Base-by-base conservation (phyloP, 2,797 vertebrate genomes). In the Cetoscarus ocellatus region DNA sequence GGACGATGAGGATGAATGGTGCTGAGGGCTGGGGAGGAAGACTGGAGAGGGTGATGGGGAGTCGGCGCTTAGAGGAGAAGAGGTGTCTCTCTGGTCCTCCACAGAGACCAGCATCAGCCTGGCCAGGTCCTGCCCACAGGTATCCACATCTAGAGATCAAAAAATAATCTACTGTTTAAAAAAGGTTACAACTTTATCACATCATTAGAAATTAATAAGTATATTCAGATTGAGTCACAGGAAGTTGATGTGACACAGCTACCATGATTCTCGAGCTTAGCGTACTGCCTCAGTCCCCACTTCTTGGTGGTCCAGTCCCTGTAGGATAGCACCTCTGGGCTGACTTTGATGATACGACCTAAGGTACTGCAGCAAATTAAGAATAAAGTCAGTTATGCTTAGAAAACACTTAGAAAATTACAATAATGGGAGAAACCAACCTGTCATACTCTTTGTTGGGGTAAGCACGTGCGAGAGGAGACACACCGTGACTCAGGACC, bases 361-460 rank as follows among this genome's bases (percentile, higher is more conserved):
- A 99, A 92, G 79, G 96, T 97, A 87, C 98, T 99, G 88, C 44
- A 75, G 79, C 49, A 82, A 8, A 85, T 3, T 69, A 9, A 36
- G 8, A 13, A 11, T 44, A 6, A 14, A 5, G 12, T 44, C 6
- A 3, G 13, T 44, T 27, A 27, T 27, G 10, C 13, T 12, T 19
- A 1, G 0, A 34, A 51, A 51, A 8, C 12, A 7, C 7, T 9
- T 0, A 7, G 1, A 36, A 2, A 35, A 17, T 48, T 65, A 18
- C 9, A 14, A 9, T 4, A 18, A 18, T 48, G 19, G 1, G 27
- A 44, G 17, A 68, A 48, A 77, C 88, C 82, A 90, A 99, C 98
- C 97, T 99, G 91, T 99, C 97, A 8, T 95, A 96, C 73, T 99
- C 97, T 88, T 96, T 96, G 78, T 98, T 98, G 75, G 98, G 97